Evolutionary conservation across 2,888 invertebrate species (phyloP).

Genomic region (Drosophila infuscata): DNA sequence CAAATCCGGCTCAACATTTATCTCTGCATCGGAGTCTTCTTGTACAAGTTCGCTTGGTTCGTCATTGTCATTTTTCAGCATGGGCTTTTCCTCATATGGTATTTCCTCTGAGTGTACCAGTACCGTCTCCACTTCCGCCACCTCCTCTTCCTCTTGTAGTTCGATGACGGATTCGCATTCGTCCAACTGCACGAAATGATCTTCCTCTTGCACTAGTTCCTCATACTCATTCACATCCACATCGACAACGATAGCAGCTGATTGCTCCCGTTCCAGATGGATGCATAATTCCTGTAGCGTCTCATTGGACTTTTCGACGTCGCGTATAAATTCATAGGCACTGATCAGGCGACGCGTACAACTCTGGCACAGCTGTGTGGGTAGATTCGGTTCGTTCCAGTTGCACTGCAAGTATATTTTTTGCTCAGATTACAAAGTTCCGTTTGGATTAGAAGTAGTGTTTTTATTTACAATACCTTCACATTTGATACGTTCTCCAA

Average conservation of each 20-base stretch:
- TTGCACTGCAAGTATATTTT: conserved; percentile 49
- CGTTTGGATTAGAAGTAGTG: not conserved
- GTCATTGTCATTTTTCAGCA: not conserved
- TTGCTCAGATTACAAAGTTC: not conserved
- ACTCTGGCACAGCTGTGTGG: conserved; percentile 71
- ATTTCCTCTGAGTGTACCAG: conserved; percentile 3
- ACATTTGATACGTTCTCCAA: conserved; percentile 72
- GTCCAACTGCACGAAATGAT: conserved; percentile 16
- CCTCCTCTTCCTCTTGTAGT: conserved; percentile 28
- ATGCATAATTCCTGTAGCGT: conserved; percentile 49
- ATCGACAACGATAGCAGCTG: not conserved
- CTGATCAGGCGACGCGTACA: conserved; percentile 77
- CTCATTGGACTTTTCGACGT: conserved; percentile 73
- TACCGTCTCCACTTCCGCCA: conserved; percentile 21
- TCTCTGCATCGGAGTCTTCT: conserved; percentile 22
- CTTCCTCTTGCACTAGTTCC: conserved; percentile 10
- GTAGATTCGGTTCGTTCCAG: conserved; percentile 58
- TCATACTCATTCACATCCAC: conserved; percentile 10
- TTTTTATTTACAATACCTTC: conserved; percentile 57
- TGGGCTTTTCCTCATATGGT: not conserved
- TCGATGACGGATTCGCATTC: conserved; percentile 38
- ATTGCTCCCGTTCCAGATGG: conserved; percentile 20
- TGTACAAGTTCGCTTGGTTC: conserved; percentile 9
- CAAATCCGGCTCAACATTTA: not conserved
- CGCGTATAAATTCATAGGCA: conserved; percentile 79